Percentiles rank a stretch among this genome's conserved stretches.
Conservation (phyloP, 2,797 vertebrate species). For the Poecilia gillii region DNA sequence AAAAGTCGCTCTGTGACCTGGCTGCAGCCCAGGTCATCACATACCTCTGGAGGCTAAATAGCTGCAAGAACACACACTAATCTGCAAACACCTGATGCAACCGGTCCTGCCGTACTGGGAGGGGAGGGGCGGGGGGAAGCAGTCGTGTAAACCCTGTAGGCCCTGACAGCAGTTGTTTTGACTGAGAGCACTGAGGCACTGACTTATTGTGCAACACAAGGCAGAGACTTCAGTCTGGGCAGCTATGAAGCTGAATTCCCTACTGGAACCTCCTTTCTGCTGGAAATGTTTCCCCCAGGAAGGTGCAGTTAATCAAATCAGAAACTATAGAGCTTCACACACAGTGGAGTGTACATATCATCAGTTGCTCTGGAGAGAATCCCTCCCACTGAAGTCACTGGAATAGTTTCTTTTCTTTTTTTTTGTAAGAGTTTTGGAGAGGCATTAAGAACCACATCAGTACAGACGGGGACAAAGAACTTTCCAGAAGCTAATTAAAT, state of each 20-base stretch:
- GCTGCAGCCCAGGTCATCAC: slow-evolving; percentile 32
- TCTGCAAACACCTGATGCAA: slow-evolving; percentile 45
- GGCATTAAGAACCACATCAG: slow-evolving; percentile 13
- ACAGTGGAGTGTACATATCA: slow-evolving; percentile 9
- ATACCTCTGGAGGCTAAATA: slow-evolving; percentile 38
- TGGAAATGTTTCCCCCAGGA: slow-evolving; percentile 17
- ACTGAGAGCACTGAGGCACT: slow-evolving; percentile 77
- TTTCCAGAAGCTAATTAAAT: slow-evolving; percentile 3
- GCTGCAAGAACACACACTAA: slow-evolving; percentile 42
- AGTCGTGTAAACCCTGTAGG: slow-evolving; percentile 68
- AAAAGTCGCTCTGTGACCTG: slow-evolving; percentile 29
- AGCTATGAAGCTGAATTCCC: slow-evolving; percentile 21
- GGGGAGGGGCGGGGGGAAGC: slow-evolving; percentile 15
- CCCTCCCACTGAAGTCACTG: slow-evolving; percentile 8
- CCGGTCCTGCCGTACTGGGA: slow-evolving; percentile 20
- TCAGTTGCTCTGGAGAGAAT: slow-evolving; percentile 16
- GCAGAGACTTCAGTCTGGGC: slow-evolving; percentile 33
- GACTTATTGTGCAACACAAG: slow-evolving; percentile 69
- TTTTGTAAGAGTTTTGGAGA: neutral
- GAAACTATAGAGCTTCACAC: neutral
- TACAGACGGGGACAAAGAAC: neutral
- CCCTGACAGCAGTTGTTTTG: slow-evolving; percentile 76
- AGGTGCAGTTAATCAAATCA: slow-evolving; percentile 25
- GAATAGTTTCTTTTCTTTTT: neutral
- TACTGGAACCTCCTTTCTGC: slow-evolving; percentile 25